Evolutionary conservation across 2,113 vertebrate genomes (phyloP), one percentile per base, ranked within the genome.

Genomic region (Apodemus speciosus): DNA sequence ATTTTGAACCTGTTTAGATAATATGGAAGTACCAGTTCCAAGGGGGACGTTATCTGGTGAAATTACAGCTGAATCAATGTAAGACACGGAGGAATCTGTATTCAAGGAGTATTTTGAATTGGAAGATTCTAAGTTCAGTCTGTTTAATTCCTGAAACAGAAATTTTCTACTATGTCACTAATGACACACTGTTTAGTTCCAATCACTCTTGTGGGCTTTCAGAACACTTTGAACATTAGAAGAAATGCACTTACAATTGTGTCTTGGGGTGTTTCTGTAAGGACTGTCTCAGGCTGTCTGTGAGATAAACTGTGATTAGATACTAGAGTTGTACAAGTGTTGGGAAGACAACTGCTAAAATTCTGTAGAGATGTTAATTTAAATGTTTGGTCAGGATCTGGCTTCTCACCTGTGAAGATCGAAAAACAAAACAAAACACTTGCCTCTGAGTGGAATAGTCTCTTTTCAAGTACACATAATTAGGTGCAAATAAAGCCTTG

Each of bases 331-430:
- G 99, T 98, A 97, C 99, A 99, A 88, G 99, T 98, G 95, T 99
- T 98, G 15, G 98, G 98, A 95, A 98, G 98, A 93, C 98, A 99
- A 71, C 97, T 98, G 96, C 98, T 99, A 89, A 99, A 99, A 97
- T 99, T 99, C 97, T 99, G 99, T 90, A 99, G 98, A 85, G 99
- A 99, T 53, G 99, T 99, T 98, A 99, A 98, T 96, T 99, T 99
- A 98, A 99, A 99, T 30, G 99, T 99, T 98, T 99, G 99, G 95
- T 99, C 99, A 96, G 99, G 99, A 97, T 99, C 99, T 96, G 99
- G 99, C 96, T 99, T 99, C 97, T 99, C 99, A 98, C 99, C 99
- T 99, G 97, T 6, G 51, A 91, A 98, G 40, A 97, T 8, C 64
- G 76, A 93, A 56, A 88, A 81, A 91, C 62, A 25, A 91, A 85